These are phyloP conservation scores for Silurus asotus DNA, from an alignment of 2,113 vertebrate genomes.

Conservation along the genomic window DNA sequence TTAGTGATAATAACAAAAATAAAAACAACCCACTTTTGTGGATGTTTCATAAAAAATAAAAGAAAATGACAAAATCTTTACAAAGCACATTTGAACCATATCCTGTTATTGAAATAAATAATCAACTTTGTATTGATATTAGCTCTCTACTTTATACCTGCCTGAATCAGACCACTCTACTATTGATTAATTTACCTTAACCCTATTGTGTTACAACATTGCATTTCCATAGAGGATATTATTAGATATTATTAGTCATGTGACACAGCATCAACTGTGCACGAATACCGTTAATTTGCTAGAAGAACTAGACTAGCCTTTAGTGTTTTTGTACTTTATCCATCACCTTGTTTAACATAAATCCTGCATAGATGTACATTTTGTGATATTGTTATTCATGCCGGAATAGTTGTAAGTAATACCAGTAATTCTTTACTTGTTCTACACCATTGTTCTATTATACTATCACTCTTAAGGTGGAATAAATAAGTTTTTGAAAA, in stretches of 20 bases:
- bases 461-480: not conserved
- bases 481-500: not conserved
- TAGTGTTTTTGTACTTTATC: not conserved
- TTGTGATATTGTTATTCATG: not conserved
- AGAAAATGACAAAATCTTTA: not conserved
- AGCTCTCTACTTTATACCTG: not conserved
- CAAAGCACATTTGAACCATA: not conserved
- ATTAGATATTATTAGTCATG: not conserved
- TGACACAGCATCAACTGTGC: not conserved
- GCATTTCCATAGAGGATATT: not conserved
- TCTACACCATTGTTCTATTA: not conserved
- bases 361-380: not conserved
- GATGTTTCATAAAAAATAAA: not conserved
- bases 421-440: not conserved
- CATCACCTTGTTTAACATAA: not conserved
- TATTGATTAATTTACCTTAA: not conserved
- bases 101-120: not conserved
- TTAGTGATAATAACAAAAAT: not conserved
- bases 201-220: not conserved
- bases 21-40: not conserved
- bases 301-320: not conserved
- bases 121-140: not conserved
- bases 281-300: not conserved
- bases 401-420: not conserved
- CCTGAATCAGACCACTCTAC: not conserved